Conservation (phyloP, 1,140 invertebrate species). For the Sycophila sp. region DNA sequence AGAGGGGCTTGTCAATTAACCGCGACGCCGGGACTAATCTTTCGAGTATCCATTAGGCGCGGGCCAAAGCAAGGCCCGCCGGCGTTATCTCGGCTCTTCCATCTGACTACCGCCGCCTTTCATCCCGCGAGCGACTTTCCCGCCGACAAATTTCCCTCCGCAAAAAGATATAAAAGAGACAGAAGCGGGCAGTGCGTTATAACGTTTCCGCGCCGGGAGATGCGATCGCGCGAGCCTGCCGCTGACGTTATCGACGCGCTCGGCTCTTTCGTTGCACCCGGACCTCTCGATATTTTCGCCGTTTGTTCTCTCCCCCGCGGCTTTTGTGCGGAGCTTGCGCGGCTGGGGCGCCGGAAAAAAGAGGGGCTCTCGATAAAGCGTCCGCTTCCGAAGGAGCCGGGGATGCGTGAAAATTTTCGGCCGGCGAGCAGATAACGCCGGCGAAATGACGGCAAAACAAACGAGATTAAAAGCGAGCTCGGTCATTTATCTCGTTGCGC, state of each 20-base stretch:
- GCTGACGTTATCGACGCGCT: constrained; percentile 52
- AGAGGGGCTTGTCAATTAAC: constrained; percentile 54
- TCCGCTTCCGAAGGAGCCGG: constrained; percentile 9
- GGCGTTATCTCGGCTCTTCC: constrained; percentile 5
- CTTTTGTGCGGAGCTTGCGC: constrained; percentile 1
- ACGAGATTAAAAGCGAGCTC: constrained; percentile 19
- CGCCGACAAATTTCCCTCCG: background rate
- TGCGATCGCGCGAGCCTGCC: constrained; percentile 44
- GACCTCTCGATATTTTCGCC: constrained; percentile 10
- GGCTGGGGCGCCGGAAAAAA: background rate
- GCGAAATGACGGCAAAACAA: constrained; percentile 20
- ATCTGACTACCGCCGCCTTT: constrained; percentile 15
- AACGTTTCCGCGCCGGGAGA: constrained; percentile 41
- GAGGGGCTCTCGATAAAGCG: background rate
- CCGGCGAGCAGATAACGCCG: background rate
- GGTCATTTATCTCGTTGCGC: background rate
- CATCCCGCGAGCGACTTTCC: background rate
- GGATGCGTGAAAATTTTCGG: constrained; percentile 10
- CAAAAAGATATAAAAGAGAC: background rate
- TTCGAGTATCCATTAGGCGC: constrained; percentile 52
- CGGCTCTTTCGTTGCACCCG: too few relatives aligned
- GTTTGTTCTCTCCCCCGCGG: constrained; percentile 44
- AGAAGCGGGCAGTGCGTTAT: too few relatives aligned
- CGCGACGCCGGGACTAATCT: constrained; percentile 47
- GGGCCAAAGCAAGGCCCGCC: background rate